Conservation (phyloP, 2,888 invertebrate species). For the Capitulum mitella region DNA sequence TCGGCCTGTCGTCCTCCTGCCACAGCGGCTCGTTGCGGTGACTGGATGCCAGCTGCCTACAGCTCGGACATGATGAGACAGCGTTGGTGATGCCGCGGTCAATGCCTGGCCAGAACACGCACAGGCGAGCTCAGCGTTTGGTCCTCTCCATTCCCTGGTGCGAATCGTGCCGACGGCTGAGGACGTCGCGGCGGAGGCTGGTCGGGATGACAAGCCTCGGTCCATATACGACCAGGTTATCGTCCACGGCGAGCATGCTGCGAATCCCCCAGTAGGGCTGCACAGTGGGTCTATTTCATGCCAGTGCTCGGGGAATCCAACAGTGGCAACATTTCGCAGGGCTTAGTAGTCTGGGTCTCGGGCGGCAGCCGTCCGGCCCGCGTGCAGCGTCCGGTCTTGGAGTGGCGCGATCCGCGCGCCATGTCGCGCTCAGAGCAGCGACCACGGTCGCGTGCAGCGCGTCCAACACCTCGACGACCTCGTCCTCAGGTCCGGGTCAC, state of each 20-base stretch:
- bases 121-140: constrained; percentile 32
- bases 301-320: not conserved
- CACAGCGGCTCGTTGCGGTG: constrained; percentile 16
- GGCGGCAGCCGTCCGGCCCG: not conserved
- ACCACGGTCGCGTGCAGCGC: not conserved
- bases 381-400: not conserved
- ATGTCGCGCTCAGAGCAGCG: not conserved
- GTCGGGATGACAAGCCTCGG: constrained; percentile 33
- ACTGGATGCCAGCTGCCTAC: constrained; percentile 19
- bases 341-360: not conserved
- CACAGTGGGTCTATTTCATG: not conserved
- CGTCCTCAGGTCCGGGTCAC: constrained; percentile 9
- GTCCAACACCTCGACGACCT: not conserved
- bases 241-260: constrained; percentile 28
- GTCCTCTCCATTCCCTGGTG: constrained; percentile 34
- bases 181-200: constrained; percentile 25
- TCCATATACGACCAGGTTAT: constrained; percentile 33
- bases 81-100: constrained; percentile 31
- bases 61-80: constrained; percentile 4
- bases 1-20: constrained; percentile 22
- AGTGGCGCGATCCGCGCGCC: not conserved
- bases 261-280: constrained; percentile 27
- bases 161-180: constrained; percentile 29
- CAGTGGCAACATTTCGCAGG: not conserved
- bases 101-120: constrained; percentile 33